Evolutionary conservation across 1,140 invertebrate species (phyloP).

Genomic region (Halictus rubicundus): DNA sequence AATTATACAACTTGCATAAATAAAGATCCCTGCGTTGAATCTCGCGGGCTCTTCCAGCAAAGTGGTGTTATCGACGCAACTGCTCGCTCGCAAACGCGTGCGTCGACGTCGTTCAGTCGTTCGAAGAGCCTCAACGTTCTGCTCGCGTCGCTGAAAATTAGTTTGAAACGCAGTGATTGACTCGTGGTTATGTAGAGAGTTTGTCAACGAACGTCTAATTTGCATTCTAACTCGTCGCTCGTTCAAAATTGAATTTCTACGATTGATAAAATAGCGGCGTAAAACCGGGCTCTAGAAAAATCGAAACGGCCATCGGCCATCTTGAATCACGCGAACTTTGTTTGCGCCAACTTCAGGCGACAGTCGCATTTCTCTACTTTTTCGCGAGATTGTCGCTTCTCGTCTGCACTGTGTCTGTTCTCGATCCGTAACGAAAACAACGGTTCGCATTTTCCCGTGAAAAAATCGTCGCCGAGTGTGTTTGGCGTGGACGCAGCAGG

Average conservation of each 20-base stretch:
- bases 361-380: constrained; percentile 57
- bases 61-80: too few relatives aligned
- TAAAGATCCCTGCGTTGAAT: too few relatives aligned
- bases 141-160: too few relatives aligned
- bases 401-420: constrained; percentile 38
- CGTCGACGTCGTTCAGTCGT: too few relatives aligned
- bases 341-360: constrained; percentile 59
- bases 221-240: background rate
- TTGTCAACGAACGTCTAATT: too few relatives aligned
- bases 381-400: constrained; percentile 46
- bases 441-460: constrained; percentile 22
- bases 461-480: constrained; percentile 44
- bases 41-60: too few relatives aligned
- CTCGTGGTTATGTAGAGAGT: too few relatives aligned
- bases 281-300: constrained; percentile 50
- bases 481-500: constrained; percentile 42
- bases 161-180: too few relatives aligned
- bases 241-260: constrained; percentile 16
- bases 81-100: background rate
- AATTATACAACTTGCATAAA: too few relatives aligned
- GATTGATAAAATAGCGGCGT: constrained; percentile 8
- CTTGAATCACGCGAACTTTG: constrained; percentile 58
- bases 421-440: constrained; percentile 32
- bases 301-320: constrained; percentile 49
- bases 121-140: too few relatives aligned